Evolutionary conservation across 2,113 vertebrate species (phyloP), one percentile per base, ranked within the genome.

Genomic region (Laticauda colubrina): DNA sequence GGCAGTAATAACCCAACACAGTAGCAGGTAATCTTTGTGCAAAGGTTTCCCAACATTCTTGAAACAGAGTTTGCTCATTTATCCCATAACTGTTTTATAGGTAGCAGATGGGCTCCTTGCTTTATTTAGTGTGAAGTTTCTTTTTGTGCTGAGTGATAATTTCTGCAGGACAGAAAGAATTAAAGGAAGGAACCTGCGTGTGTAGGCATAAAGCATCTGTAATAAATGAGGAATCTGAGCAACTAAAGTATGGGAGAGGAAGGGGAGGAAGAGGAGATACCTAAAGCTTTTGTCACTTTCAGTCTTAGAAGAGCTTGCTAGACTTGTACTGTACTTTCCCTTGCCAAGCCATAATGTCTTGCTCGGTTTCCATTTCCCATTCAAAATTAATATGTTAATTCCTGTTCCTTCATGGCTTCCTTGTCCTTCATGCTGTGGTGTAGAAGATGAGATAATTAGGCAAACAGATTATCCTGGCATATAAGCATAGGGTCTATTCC

Each of bases 151-250:
- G 2, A 75, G 4, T 48, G 29, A 85, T 43, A 26, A 8, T 34
- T 45, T 89, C 75, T 89, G 90, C 45, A 86, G 21, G 23, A 90
- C 69, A 54, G 87, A 91, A 91, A 54, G 90, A 91, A 91, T 87
- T 53, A 15, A 57, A 39, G 34, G 23, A 51, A 57, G 53, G 57
- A 53, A 15, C 8, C 15, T 14, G 18, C 5, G 39, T 21, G 14
- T 88, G 57, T 88, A 34, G 20, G 86, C 48, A 45, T 14, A 86
- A 57, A 20, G 51, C 88, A 87, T 92, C 91, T 90, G 93, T 29
- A 88, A 69, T 51, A 14, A 69, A 51, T 59, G 89, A 90, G 53
- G 34, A 87, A 56, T 20, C 81, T 14, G 88, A 26, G 87, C 23
- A 55, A 55, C n/a, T 43, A 39, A 81, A 81, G 34, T 81, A 34